Evolutionary conservation across 2,888 invertebrate species (phyloP).

Genomic region (Aplocera efformata): DNA sequence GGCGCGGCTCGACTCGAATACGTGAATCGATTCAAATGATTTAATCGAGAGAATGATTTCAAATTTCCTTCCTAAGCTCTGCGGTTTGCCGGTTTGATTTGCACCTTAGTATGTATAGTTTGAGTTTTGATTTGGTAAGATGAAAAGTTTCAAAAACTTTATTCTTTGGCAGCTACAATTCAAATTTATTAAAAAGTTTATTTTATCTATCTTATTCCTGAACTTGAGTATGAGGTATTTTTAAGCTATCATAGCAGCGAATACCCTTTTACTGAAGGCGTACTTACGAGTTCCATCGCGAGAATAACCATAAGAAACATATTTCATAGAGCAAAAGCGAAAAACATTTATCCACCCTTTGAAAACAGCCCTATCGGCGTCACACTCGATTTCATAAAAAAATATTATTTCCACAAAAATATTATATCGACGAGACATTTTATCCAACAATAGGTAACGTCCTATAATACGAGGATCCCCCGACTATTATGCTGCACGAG

Average conservation of each 20-base stretch:
- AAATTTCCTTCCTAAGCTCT: conserved; percentile 4
- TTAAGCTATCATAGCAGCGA: too few species aligned
- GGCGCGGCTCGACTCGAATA: conserved; percentile 20
- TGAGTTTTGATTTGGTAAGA: background rate
- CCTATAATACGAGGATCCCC: conserved; percentile 20
- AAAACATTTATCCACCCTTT: conserved; percentile 12
- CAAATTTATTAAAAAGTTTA: too few species aligned
- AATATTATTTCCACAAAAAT: conserved; percentile 14
- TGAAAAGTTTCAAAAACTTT: too few species aligned
- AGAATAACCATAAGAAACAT: background rate
- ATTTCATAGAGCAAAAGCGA: conserved; percentile 1
- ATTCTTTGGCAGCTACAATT: too few species aligned
- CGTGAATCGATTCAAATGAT: conserved; percentile 18
- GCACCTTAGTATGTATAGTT: too few species aligned
- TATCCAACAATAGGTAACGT: conserved; percentile 22
- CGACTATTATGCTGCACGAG: conserved; percentile 22
- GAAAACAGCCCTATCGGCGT: conserved; percentile 9
- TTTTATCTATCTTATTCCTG: too few species aligned
- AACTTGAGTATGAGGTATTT: too few species aligned
- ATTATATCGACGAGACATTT: conserved; percentile 21
- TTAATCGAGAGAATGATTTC: conserved; percentile 23
- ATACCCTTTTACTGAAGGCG: too few species aligned
- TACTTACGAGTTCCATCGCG: background rate
- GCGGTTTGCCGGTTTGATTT: background rate
- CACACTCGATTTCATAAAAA: conserved; percentile 14